Evolutionary conservation across 2,888 invertebrate genomes (phyloP).

Genomic region (Stegana nigrithorax): DNA sequence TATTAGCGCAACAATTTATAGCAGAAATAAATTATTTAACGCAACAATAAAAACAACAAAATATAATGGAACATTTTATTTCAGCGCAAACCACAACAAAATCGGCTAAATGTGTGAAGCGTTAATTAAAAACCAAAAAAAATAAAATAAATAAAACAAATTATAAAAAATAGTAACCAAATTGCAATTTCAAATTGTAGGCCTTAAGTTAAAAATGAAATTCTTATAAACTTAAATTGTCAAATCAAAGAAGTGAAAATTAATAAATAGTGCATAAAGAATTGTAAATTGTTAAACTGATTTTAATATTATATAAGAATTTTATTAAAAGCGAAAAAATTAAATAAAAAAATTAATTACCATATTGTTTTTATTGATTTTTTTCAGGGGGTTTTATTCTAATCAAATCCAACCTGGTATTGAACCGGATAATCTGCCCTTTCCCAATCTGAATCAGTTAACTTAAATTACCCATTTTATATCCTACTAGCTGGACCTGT

Average conservation of each 20-base stretch:
- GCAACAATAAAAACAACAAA: conserved; percentile 18
- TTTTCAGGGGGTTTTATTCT: too few species aligned
- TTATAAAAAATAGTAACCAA: conserved; percentile 28
- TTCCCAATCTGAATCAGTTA: too few species aligned
- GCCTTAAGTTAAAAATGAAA: conserved; percentile 44
- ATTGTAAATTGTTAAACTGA: conserved; percentile 60
- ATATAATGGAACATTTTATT: conserved; percentile 3
- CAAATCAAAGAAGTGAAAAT: conserved; percentile 27
- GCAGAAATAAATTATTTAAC: background rate
- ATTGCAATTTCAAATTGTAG: conserved; percentile 51
- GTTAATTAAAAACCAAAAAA: conserved; percentile 33
- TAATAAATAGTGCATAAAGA: conserved; percentile 29
- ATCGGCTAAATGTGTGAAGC: conserved; percentile 13
- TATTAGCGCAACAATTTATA: too few species aligned
- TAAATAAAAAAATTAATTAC: conserved; percentile 20
- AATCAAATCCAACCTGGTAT: too few species aligned
- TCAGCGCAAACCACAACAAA: too few species aligned
- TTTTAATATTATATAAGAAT: conserved; percentile 57
- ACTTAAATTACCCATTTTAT: too few species aligned
- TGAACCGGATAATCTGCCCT: too few species aligned
- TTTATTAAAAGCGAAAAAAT: conserved; percentile 45
- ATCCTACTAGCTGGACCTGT: too few species aligned
- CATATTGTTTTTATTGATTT: background rate
- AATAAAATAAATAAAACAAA: conserved; percentile 20
- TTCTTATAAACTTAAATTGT: background rate